Base-by-base conservation (phyloP, 2,797 vertebrate species). In the Acanthopagrus latus region DNA sequence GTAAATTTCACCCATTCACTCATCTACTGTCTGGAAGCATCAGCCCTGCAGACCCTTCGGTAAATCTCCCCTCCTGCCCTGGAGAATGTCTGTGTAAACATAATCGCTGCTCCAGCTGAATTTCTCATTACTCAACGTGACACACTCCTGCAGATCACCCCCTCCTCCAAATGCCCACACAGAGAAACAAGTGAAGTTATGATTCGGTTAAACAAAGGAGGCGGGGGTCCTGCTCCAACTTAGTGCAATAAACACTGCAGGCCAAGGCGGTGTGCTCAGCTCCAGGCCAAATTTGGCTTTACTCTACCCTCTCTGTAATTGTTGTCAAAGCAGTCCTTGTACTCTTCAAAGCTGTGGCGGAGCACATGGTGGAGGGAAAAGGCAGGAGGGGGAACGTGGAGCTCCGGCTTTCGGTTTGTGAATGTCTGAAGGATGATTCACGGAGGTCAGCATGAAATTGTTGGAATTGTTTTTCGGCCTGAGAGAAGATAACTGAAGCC, bases 221-320 rank as follows among this genome's bases (percentile, higher is more conserved):
- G 69, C 33, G 41, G 69, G 64, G 62, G 64, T 84, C 78, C 76
- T 82, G 83, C 78, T 85, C 78, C 27, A 2, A 60, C 64, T 84
- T 72, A 77, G 1, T 41, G 71, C 67, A 56, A 44, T 89, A 92
- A 92, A 93, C 88, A 66, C 41, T n/a, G 0, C 64, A 29, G 57
- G 65, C 46, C 63, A 11, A 1, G 62, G 75, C 85, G 41, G 77
- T 2, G 7, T 0, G 2, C 17, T 59, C 46, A 8, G 29, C 84
- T 85, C 82, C 82, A 27, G 83, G 71, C 83, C 90, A 90, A 92
- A 91, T 94, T 88, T 92, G 90, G 90, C 85, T 82, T 44, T 33
- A 0, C 57, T 77, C 70, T 60, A 0, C 38, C 48, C 54, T 76
- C 62, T 23, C 48, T 62, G 76, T 75, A 18, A 58, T 71, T 73